Conservation (phyloP, 2,113 vertebrate genomes). For the Corapipo altera region DNA sequence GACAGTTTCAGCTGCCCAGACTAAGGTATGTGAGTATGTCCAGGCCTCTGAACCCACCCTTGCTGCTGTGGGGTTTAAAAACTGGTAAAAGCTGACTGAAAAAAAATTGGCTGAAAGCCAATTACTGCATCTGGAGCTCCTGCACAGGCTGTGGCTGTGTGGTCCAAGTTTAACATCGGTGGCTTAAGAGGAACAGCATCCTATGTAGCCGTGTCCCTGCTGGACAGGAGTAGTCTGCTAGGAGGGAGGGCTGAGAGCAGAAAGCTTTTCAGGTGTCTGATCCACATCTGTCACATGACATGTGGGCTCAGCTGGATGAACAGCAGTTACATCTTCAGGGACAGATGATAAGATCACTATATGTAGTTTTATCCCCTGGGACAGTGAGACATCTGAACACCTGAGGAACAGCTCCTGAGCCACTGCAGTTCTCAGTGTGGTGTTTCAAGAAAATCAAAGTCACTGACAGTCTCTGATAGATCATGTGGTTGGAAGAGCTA, state of each 20-base stretch:
- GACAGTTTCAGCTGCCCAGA: neutral
- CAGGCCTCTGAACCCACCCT: neutral
- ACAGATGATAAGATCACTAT: neutral
- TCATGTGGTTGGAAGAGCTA: neutral
- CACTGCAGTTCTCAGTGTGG: neutral
- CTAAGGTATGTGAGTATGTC: rapidly evolving
- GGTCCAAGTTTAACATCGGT: neutral
- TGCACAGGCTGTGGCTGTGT: neutral
- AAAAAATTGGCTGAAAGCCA: neutral
- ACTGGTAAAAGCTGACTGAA: neutral
- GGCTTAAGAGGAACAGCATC: neutral
- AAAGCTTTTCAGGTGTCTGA: neutral
- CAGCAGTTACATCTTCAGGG: neutral
- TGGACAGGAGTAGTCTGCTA: neutral
- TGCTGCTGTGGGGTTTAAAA: neutral
- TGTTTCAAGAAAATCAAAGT: neutral
- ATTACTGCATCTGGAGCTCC: neutral
- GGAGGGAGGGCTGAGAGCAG: neutral
- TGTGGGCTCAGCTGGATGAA: neutral
- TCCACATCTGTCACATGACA: neutral
- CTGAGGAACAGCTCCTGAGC: neutral
- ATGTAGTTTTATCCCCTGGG: neutral
- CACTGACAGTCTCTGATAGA: neutral
- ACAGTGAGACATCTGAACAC: neutral
- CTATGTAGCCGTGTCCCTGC: neutral